Evolutionary conservation across 2,113 vertebrate species (phyloP).

Genomic region (Struthidea cinerea): DNA sequence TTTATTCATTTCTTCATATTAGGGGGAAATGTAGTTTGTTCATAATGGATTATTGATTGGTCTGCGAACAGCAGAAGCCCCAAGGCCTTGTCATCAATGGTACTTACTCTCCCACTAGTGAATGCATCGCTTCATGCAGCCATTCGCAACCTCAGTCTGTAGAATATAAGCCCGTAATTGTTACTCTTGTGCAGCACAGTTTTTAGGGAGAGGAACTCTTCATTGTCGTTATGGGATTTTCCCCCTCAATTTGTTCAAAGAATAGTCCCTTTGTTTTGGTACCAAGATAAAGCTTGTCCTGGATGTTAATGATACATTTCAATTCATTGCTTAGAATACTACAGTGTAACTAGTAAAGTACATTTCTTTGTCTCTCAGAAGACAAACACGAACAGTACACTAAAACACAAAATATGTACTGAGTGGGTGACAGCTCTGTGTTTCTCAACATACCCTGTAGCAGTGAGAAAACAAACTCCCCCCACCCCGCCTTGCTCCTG

Average conservation of each 20-base stretch:
- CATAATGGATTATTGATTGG: conserved; percentile 96
- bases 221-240: conserved; percentile 64
- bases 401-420: conserved; percentile 19
- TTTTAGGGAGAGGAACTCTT: conserved; percentile 72
- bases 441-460: conserved; percentile 12
- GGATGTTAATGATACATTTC: conserved; percentile 75
- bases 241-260: conserved; percentile 63
- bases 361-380: conserved; percentile 55
- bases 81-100: conserved; percentile 77
- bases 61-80: conserved; percentile 80
- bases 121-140: conserved; percentile 86
- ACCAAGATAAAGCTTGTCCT: conserved; percentile 68
- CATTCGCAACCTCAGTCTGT: conserved; percentile 64
- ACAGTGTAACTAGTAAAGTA: conserved; percentile 64
- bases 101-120: conserved; percentile 78
- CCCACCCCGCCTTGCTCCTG: not conserved
- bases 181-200: conserved; percentile 53
- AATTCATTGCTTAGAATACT: conserved; percentile 64
- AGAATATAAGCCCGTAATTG: conserved; percentile 71
- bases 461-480: not conserved
- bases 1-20: conserved; percentile 74
- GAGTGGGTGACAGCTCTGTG: conserved; percentile 60
- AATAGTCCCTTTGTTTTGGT: conserved; percentile 70
- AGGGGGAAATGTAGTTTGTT: conserved; percentile 81
- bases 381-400: conserved; percentile 57